phyloP scores from a whole-genome alignment of 2,888 invertebrate genomes.

The Sphaeridia pumilis region DNA sequence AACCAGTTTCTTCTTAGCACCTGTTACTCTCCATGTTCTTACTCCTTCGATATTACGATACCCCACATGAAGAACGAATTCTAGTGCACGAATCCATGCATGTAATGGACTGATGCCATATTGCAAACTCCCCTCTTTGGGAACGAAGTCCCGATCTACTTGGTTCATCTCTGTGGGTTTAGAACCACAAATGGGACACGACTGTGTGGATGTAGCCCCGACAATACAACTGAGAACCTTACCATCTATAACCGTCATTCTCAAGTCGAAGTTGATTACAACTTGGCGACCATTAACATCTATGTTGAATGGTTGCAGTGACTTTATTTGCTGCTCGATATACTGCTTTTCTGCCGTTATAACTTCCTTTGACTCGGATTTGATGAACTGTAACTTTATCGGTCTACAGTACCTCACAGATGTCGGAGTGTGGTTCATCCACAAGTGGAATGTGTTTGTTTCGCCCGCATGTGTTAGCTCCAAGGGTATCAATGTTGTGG shows the following conservation, averaged over 20 bases:
- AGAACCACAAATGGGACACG: slow-evolving; percentile 14
- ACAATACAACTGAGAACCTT: slow-evolving; percentile 11
- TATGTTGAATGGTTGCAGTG: background rate
- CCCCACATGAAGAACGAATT: slow-evolving; percentile 11
- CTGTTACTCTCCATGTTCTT: slow-evolving; percentile 1
- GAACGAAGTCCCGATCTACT: background rate
- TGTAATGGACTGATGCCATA: slow-evolving; percentile 9
- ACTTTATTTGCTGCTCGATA: slow-evolving; percentile 3
- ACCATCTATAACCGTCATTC: slow-evolving; percentile 17
- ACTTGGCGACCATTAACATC: background rate
- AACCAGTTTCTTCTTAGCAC: background rate
- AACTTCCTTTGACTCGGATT: slow-evolving; percentile 8
- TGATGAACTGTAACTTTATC: slow-evolving; percentile 8
- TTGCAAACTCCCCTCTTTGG: background rate
- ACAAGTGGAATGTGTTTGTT: background rate
- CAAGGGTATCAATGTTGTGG: slow-evolving; percentile 16
- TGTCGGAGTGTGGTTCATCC: slow-evolving; percentile 13
- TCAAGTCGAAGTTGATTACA: background rate
- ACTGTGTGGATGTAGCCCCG: slow-evolving; percentile 1
- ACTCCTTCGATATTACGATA: slow-evolving; percentile 7
- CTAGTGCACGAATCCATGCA: slow-evolving; percentile 11
- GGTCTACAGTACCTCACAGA: slow-evolving; percentile 13
- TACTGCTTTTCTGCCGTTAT: background rate
- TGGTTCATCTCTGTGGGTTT: slow-evolving; percentile 9
- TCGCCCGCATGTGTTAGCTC: background rate